These are phyloP conservation scores for Ceriagrion tenellum DNA, from an alignment of 2,888 invertebrate species.

Conservation along the genomic window DNA sequence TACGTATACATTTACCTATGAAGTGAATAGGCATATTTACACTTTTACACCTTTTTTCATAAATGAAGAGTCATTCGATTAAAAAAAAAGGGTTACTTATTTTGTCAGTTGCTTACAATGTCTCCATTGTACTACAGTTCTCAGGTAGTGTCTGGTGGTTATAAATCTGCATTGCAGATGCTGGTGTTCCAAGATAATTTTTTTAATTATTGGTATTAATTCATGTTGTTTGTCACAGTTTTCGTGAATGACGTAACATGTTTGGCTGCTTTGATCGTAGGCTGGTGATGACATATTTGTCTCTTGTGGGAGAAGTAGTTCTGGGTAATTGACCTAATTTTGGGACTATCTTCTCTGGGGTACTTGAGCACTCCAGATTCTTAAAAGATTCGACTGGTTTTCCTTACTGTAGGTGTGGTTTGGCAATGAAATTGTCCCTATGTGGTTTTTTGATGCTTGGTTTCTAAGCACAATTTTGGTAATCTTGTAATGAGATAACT, in stretches of 20 bases:
- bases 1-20: slow-evolving; percentile 70
- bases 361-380: slow-evolving; percentile 21
- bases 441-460: slow-evolving; percentile 66
- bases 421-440: slow-evolving; percentile 64
- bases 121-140: slow-evolving; percentile 63
- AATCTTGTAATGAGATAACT: slow-evolving; percentile 63
- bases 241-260: slow-evolving; percentile 57
- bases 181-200: slow-evolving; percentile 65
- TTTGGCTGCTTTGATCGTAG: slow-evolving; percentile 66
- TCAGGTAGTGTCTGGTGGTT: slow-evolving; percentile 66
- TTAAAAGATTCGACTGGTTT: slow-evolving; percentile 52
- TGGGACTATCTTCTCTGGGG: slow-evolving; percentile 43
- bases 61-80: slow-evolving; percentile 33
- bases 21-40: slow-evolving; percentile 68
- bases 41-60: slow-evolving; percentile 64
- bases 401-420: slow-evolving; percentile 63
- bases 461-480: slow-evolving; percentile 64
- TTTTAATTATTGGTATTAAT: slow-evolving; percentile 61
- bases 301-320: slow-evolving; percentile 45
- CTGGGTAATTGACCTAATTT: slow-evolving; percentile 45
- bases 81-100: slow-evolving; percentile 56
- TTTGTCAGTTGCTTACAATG: slow-evolving; percentile 55
- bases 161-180: slow-evolving; percentile 55
- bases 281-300: slow-evolving; percentile 35
- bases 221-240: slow-evolving; percentile 66